A percentile compares a stretch with the other conserved stretches of the same genome.
phyloP scores from a whole-genome alignment of 2,797 vertebrate genomes.

The Labroides dimidiatus region DNA sequence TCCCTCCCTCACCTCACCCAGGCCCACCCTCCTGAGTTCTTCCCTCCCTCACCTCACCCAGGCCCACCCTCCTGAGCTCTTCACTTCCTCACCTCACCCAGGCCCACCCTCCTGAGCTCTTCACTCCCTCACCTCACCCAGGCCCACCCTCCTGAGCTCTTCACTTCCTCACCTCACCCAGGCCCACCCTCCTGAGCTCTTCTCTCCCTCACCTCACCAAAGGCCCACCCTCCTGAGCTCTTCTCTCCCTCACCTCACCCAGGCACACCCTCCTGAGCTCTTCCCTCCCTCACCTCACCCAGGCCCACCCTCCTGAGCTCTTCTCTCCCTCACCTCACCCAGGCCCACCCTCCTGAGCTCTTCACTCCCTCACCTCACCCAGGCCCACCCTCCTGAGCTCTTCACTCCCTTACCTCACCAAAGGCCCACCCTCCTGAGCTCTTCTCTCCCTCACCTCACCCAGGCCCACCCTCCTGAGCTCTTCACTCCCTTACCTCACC shows the following conservation, averaged over 20 bases:
- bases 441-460: slow-evolving; percentile 48
- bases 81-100: slow-evolving; percentile 43
- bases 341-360: slow-evolving; percentile 35
- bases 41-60: slow-evolving; percentile 42
- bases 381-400: slow-evolving; percentile 35
- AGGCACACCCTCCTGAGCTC: slow-evolving; percentile 34
- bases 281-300: slow-evolving; percentile 48
- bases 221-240: slow-evolving; percentile 35
- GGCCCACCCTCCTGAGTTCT: slow-evolving; percentile 40
- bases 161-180: slow-evolving; percentile 43
- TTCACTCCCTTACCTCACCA: slow-evolving; percentile 48
- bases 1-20: slow-evolving; percentile 40
- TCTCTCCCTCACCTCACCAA: slow-evolving; percentile 48
- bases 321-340: slow-evolving; percentile 47
- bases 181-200: slow-evolving; percentile 40
- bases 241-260: slow-evolving; percentile 47
- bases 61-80: slow-evolving; percentile 40
- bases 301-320: slow-evolving; percentile 35
- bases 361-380: slow-evolving; percentile 48
- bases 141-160: slow-evolving; percentile 40
- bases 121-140: slow-evolving; percentile 42
- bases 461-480: slow-evolving; percentile 33
- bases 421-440: slow-evolving; percentile 33
- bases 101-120: slow-evolving; percentile 40
- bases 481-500: slow-evolving; percentile 48